phyloP scores from a whole-genome alignment of 2,113 vertebrate species.

The Salvelinus sp. region DNA sequence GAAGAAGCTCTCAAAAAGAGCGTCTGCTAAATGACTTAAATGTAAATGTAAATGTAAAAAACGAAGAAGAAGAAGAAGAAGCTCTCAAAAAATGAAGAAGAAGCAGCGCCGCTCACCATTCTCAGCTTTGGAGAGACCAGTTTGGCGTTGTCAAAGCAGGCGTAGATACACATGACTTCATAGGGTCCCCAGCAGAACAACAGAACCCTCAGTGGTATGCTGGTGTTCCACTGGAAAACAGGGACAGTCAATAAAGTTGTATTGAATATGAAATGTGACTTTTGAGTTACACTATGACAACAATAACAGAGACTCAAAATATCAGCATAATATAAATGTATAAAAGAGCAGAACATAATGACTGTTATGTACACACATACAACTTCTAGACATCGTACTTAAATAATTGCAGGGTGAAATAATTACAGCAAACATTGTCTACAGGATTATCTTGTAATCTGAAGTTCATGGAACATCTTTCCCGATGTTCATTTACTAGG shows the following conservation, averaged over 20 bases:
- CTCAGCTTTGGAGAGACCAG: constrained; percentile 83
- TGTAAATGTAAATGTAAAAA: no score
- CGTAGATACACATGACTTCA: constrained; percentile 82
- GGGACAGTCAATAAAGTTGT: not conserved
- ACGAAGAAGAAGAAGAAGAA: no score
- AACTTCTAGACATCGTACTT: not conserved
- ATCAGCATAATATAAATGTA: not conserved
- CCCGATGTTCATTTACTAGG: no score
- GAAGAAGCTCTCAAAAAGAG: no score
- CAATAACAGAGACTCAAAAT: not conserved
- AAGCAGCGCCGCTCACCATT: constrained; percentile 77
- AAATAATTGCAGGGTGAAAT: no score
- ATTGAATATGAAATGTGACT: not conserved
- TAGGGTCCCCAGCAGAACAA: constrained; percentile 91
- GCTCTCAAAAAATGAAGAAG: not conserved
- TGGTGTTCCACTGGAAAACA: constrained; percentile 85
- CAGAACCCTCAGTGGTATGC: constrained; percentile 79
- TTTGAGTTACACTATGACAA: not conserved
- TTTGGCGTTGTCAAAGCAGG: constrained; percentile 77
- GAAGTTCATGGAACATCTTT: not conserved
- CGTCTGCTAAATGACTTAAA: no score
- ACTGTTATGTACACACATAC: not conserved
- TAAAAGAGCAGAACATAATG: no score
- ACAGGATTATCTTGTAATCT: not conserved
- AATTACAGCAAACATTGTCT: no score